Conservation (phyloP, 2,888 invertebrate genomes). For the Drosophila diplacantha region DNA sequence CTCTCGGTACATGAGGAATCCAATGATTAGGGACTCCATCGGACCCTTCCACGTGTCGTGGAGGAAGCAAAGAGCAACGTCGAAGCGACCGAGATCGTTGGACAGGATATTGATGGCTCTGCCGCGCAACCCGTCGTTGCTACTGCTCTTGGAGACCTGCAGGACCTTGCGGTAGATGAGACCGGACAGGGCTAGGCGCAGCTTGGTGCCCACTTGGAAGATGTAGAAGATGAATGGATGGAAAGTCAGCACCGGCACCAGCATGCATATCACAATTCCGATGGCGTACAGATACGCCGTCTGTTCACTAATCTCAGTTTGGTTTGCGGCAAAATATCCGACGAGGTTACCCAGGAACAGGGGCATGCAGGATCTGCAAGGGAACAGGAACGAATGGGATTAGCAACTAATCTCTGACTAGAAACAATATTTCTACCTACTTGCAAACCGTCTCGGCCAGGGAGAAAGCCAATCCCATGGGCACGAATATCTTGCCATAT, state of each 20-base stretch:
- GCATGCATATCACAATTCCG: constrained; percentile 81
- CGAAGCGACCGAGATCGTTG: constrained; percentile 96
- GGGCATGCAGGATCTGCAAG: constrained; percentile 81
- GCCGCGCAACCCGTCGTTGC: constrained; percentile 89
- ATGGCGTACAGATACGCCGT: constrained; percentile 84
- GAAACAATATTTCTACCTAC: constrained; percentile 51
- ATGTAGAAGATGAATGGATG: constrained; percentile 87
- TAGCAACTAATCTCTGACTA: constrained; percentile 6
- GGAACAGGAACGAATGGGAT: constrained; percentile 9
- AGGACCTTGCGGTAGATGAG: constrained; percentile 86
- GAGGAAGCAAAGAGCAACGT: constrained; percentile 90
- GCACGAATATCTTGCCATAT: constrained; percentile 77
- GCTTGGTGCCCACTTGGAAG: constrained; percentile 84
- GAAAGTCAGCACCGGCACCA: constrained; percentile 80
- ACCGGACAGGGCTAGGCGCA: constrained; percentile 84
- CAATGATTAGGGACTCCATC: constrained; percentile 79
- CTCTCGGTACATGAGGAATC: constrained; percentile 80
- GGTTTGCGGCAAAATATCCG: constrained; percentile 81
- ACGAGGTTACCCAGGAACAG: constrained; percentile 83
- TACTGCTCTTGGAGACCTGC: constrained; percentile 86
- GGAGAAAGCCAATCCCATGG: constrained; percentile 70
- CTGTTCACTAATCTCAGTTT: constrained; percentile 78
- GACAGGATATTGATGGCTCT: constrained; percentile 93
- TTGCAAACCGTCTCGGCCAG: constrained; percentile 72
- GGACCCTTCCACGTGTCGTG: constrained; percentile 96